Evolutionary conservation across 2,888 invertebrate species (phyloP).

Genomic region (Acanthosepion lycidas): DNA sequence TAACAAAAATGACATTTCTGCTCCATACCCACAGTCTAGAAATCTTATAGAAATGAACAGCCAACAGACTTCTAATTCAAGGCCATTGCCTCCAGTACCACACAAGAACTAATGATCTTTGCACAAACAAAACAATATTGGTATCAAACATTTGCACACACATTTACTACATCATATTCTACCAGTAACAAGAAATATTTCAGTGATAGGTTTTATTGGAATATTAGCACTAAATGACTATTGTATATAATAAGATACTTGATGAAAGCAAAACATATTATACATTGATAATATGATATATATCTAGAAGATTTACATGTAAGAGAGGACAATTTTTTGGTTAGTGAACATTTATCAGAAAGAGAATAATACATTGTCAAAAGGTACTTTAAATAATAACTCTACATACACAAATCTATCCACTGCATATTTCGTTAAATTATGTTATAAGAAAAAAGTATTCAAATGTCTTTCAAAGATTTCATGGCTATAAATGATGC

Average conservation of each 20-base stretch:
- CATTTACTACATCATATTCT: not conserved
- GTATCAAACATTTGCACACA: not conserved
- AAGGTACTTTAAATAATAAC: not conserved
- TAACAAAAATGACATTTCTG: not conserved
- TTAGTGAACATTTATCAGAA: no score
- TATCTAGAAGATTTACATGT: no score
- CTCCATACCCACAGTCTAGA: not conserved
- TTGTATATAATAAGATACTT: no score
- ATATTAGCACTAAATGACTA: not conserved
- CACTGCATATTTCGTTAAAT: no score
- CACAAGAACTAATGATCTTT: not conserved
- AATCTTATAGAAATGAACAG: slow-evolving; percentile 20
- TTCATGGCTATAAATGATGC: no score
- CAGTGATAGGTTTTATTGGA: not conserved
- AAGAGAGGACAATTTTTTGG: not conserved
- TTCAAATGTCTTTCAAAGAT: no score
- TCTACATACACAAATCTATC: no score
- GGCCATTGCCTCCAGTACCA: not conserved
- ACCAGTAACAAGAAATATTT: not conserved
- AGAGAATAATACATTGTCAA: no score
- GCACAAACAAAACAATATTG: not conserved
- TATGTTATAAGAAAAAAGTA: no score
- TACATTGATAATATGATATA: not conserved
- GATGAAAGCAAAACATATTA: no score
- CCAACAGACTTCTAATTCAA: not conserved